Percentiles rank a stretch among this genome's conserved stretches.
Evolutionary conservation across 2,113 vertebrate genomes (phyloP).

Genomic region (Hippopotamus amphibius): DNA sequence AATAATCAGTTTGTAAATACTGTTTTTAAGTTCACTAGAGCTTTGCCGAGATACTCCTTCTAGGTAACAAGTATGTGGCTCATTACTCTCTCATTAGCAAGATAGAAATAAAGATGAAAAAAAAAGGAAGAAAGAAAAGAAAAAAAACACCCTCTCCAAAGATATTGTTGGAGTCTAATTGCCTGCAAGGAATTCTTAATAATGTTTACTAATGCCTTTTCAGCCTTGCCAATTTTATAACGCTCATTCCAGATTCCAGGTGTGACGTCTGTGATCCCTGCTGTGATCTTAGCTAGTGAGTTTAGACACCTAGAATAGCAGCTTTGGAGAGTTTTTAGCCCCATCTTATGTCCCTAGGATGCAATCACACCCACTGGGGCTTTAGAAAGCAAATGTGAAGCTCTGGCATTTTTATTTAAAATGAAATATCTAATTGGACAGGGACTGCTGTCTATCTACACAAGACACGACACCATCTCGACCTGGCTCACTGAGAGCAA

Average conservation of each 20-base stretch:
- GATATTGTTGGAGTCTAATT: constrained; percentile 89
- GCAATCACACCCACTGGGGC: constrained; percentile 83
- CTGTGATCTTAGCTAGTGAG: constrained; percentile 84
- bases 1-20: constrained; percentile 89
- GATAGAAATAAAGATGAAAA: constrained; percentile 88
- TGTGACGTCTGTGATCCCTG: constrained; percentile 86
- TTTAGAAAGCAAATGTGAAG: constrained; percentile 75
- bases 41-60: constrained; percentile 86
- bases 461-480: constrained; percentile 18
- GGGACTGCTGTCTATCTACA: constrained; percentile 39
- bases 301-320: constrained; percentile 78
- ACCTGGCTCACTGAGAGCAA: neutral
- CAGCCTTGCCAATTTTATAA: constrained; percentile 89
- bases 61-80: constrained; percentile 89
- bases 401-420: constrained; percentile 62
- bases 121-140: constrained; percentile 41
- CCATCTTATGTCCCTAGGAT: constrained; percentile 88
- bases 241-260: constrained; percentile 85
- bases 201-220: constrained; percentile 90
- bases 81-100: constrained; percentile 91
- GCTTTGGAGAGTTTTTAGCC: constrained; percentile 88
- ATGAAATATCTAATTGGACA: constrained; percentile 71
- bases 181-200: constrained; percentile 91
- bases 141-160: constrained; percentile 81
- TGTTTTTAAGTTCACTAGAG: constrained; percentile 88